Percentiles rank a stretch among this genome's conserved stretches.
phyloP scores from a whole-genome alignment of 1,140 invertebrate genomes.

The Babylonia areolata region DNA sequence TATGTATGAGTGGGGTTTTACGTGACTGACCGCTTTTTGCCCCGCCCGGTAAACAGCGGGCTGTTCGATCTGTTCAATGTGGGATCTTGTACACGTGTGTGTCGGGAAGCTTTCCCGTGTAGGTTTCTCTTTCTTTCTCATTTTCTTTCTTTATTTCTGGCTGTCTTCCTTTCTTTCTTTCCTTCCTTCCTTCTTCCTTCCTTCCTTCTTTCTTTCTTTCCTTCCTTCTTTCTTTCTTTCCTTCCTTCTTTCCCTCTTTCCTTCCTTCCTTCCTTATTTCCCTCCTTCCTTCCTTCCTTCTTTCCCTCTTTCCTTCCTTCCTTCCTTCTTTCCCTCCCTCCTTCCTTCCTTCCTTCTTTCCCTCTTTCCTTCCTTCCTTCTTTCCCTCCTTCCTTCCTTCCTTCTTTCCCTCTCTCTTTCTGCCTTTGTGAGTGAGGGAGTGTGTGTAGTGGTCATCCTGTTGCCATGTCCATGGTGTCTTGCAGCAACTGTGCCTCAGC shows the following conservation, averaged over 20 bases:
- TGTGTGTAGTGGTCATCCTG: background rate
- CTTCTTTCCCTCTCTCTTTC: background rate
- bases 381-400: background rate
- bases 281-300: slow-evolving; percentile 83
- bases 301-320: slow-evolving; percentile 78
- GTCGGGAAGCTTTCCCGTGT: too few relatives aligned
- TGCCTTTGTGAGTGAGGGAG: background rate
- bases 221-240: slow-evolving; percentile 57
- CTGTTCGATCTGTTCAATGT: background rate
- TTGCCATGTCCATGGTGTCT: background rate
- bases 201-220: background rate
- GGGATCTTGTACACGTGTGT: too few relatives aligned
- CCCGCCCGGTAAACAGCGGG: background rate
- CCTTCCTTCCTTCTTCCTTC: background rate
- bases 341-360: background rate
- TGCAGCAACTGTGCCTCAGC: background rate
- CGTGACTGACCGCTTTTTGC: background rate
- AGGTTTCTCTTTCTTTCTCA: background rate
- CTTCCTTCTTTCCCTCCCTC: background rate
- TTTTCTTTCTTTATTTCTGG: background rate
- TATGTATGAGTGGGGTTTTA: too few relatives aligned
- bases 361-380: background rate
- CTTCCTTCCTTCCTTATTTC: slow-evolving; percentile 94
- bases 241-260: slow-evolving; percentile 94
- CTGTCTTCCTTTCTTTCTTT: background rate